Conservation (phyloP, 2,113 vertebrate species). For the Nematolebias whitei region DNA sequence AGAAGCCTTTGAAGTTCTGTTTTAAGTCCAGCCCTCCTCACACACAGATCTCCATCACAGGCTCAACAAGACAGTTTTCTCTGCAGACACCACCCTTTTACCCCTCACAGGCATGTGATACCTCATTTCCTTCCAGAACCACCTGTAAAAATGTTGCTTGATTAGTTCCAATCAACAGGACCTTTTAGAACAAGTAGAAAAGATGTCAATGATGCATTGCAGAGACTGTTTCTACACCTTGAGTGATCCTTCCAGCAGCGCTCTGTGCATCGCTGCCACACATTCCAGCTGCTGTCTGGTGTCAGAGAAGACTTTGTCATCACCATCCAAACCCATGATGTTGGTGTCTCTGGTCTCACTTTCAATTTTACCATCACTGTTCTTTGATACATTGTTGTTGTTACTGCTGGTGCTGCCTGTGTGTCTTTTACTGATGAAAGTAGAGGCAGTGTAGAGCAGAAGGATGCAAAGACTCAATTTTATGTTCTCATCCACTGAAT, state of each 20-base stretch:
- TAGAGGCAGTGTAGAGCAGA: slow-evolving; percentile 78
- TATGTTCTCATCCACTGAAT: slow-evolving; percentile 82
- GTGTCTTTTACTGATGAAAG: slow-evolving; percentile 45
- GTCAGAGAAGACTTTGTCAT: slow-evolving; percentile 22
- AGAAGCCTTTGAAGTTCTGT: too few species aligned
- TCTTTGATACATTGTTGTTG: slow-evolving; percentile 29
- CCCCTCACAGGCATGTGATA: slow-evolving; percentile 86
- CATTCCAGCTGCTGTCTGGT: slow-evolving; percentile 76
- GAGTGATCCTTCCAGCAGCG: slow-evolving; percentile 82
- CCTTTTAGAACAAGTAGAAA: too few species aligned
- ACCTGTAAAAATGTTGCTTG: slow-evolving; percentile 56
- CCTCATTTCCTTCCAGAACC: slow-evolving; percentile 86
- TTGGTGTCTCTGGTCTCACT: slow-evolving; percentile 38
- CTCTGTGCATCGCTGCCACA: slow-evolving; percentile 81
- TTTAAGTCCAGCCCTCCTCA: too few species aligned
- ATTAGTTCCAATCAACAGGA: slow-evolving; percentile 4
- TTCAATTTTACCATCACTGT: background rate
- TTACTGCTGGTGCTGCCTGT: slow-evolving; percentile 22
- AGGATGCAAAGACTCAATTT: slow-evolving; percentile 85
- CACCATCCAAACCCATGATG: slow-evolving; percentile 51
- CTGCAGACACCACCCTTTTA: slow-evolving; percentile 45
- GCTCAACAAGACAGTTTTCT: slow-evolving; percentile 55
- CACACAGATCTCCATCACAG: slow-evolving; percentile 11
- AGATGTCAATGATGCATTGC: too few species aligned
- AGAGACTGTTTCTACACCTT: slow-evolving; percentile 52